Evolutionary conservation across 2,797 vertebrate genomes (phyloP).

Genomic region (Astyanax mexicanus): DNA sequence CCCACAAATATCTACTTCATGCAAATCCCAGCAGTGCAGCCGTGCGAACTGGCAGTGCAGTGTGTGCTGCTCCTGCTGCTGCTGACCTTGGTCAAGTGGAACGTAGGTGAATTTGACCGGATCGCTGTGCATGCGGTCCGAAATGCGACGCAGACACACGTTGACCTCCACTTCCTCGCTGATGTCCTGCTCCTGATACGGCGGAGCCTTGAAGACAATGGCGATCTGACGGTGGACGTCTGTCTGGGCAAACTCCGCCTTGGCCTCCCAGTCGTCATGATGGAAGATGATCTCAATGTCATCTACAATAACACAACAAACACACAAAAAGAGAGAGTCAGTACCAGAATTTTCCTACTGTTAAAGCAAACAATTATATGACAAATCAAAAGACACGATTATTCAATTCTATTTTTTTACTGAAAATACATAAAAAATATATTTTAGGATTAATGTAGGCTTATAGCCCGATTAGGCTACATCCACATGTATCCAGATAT

Average conservation of each 20-base stretch:
- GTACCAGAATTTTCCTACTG: too few species aligned
- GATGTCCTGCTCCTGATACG: constrained; percentile 88
- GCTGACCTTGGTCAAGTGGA: constrained; percentile 83
- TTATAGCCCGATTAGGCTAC: too few species aligned
- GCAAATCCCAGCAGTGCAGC: not conserved
- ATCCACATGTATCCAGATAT: too few species aligned
- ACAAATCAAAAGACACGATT: too few species aligned
- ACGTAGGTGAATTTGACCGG: constrained; percentile 84
- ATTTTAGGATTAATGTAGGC: too few species aligned
- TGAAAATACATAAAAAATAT: too few species aligned
- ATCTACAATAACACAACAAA: constrained; percentile 71
- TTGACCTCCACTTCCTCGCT: constrained; percentile 81
- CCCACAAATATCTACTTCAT: not conserved
- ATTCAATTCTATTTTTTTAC: too few species aligned
- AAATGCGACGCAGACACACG: constrained; percentile 85
- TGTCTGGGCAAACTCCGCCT: constrained; percentile 90
- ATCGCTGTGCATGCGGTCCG: constrained; percentile 91
- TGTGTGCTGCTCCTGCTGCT: not conserved
- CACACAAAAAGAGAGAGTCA: too few species aligned
- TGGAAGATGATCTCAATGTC: constrained; percentile 92
- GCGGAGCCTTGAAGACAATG: constrained; percentile 90
- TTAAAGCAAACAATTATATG: too few species aligned
- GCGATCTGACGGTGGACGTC: constrained; percentile 94
- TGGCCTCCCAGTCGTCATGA: constrained; percentile 85
- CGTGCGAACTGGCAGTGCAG: too few species aligned